Evolutionary conservation across 2,113 vertebrate species (phyloP).

Genomic region (Scomber colias): DNA sequence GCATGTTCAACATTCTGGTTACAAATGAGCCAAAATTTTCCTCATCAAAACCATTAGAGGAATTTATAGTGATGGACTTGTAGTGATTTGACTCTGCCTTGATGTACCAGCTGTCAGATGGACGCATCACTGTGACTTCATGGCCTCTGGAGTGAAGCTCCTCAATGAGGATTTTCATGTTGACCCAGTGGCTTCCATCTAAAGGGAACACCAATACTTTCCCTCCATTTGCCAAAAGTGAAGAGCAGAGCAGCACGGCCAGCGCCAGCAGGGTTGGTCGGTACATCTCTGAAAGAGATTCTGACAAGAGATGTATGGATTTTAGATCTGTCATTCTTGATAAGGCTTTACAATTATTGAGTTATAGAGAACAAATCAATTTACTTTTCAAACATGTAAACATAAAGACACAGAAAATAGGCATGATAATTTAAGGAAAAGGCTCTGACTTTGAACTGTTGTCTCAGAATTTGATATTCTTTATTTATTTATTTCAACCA

Average conservation of each 20-base stretch:
- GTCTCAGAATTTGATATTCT: too few species aligned
- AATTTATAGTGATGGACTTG: slow-evolving; percentile 45
- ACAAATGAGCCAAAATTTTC: slow-evolving; percentile 20
- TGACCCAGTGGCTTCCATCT: slow-evolving; percentile 79
- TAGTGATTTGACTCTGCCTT: slow-evolving; percentile 62
- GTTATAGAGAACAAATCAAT: too few species aligned
- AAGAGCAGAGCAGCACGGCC: slow-evolving; percentile 42
- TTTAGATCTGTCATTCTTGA: background rate
- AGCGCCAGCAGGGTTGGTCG: slow-evolving; percentile 4
- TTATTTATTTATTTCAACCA: too few species aligned
- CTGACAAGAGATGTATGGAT: slow-evolving; percentile 23
- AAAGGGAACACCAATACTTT: slow-evolving; percentile 68
- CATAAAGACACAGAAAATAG: too few species aligned
- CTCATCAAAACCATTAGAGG: slow-evolving; percentile 10
- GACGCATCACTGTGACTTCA: slow-evolving; percentile 61
- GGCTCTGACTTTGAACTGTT: too few species aligned
- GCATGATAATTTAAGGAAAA: too few species aligned
- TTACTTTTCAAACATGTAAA: too few species aligned
- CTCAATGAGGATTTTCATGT: slow-evolving; percentile 72
- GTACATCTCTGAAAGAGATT: slow-evolving; percentile 62
- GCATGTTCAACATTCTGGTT: background rate
- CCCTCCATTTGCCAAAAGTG: slow-evolving; percentile 35
- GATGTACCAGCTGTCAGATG: slow-evolving; percentile 68
- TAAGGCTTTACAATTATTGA: background rate
- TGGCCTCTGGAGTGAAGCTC: slow-evolving; percentile 74